phyloP scores from a whole-genome alignment of 2,797 vertebrate genomes.

The Diplodus puntazzo region DNA sequence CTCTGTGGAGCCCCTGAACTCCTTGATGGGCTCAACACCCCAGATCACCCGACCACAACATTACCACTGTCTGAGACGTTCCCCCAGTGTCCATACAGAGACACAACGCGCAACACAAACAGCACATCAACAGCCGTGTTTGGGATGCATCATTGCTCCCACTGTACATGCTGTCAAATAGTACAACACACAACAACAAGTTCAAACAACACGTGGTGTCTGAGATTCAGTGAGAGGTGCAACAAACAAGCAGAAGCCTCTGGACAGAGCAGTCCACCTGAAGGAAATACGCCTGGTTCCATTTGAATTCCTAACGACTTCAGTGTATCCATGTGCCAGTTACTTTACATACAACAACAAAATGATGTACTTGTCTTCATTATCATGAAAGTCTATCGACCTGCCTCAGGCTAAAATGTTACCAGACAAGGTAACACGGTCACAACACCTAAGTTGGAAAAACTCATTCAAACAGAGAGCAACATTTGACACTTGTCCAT shows the following conservation, averaged over 20 bases:
- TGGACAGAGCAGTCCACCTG: too few species aligned
- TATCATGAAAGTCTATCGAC: too few species aligned
- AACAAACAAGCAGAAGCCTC: not conserved
- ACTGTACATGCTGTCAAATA: not conserved
- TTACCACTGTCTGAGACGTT: not conserved
- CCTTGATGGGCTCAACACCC: not conserved
- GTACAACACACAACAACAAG: conserved; percentile 5
- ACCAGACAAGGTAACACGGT: too few species aligned
- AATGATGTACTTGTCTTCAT: too few species aligned
- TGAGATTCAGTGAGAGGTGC: conserved; percentile 2
- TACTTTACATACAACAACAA: not conserved
- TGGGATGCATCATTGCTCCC: not conserved
- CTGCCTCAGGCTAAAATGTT: too few species aligned
- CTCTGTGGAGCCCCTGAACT: not conserved
- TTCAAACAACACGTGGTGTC: not conserved
- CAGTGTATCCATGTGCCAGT: not conserved
- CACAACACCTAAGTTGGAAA: too few species aligned
- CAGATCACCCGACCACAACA: not conserved
- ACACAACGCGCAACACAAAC: conserved; percentile 8
- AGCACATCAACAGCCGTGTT: not conserved
- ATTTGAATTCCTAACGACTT: not conserved
- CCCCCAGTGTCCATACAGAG: conserved; percentile 21
- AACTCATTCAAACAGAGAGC: not conserved
- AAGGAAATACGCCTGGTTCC: not conserved
- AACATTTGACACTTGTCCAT: not conserved